These are phyloP conservation scores for Heliconius nattereri DNA, from an alignment of 1,140 invertebrate genomes.

Conservation along the genomic window DNA sequence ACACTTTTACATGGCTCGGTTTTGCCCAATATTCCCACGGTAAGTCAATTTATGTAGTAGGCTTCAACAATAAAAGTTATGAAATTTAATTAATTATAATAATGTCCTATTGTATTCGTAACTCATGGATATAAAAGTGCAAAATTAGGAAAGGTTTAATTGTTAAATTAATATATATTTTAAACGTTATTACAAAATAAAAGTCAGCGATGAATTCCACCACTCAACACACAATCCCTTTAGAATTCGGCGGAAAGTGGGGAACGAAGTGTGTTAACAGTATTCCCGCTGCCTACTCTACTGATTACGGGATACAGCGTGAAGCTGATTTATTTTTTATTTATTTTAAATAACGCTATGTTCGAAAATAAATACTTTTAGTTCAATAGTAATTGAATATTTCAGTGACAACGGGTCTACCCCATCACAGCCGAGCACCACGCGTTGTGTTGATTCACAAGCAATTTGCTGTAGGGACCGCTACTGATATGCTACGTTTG, in stretches of 20 bases:
- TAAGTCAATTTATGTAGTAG: conserved; percentile 29
- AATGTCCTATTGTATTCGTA: background rate
- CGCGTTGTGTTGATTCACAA: conserved; percentile 64
- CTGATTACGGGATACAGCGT: too few relatives aligned
- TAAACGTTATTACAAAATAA: background rate
- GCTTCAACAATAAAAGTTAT: background rate
- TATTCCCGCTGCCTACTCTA: too few relatives aligned
- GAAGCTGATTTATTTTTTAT: too few relatives aligned
- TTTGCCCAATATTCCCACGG: conserved; percentile 67
- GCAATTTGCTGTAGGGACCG: conserved; percentile 61
- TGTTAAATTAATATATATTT: background rate
- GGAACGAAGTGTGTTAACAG: too few relatives aligned
- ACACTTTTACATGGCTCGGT: conserved; percentile 66
- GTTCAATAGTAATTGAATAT: conserved; percentile 21
- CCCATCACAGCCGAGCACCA: conserved; percentile 64
- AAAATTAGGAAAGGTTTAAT: background rate
- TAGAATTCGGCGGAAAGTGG: too few relatives aligned
- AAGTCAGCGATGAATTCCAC: too few relatives aligned
- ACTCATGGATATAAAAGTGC: background rate
- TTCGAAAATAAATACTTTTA: background rate
- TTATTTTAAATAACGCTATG: too few relatives aligned
- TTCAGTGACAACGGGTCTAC: conserved; percentile 63
- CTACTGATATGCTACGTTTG: conserved; percentile 56
- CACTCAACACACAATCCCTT: too few relatives aligned
- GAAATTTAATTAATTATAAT: background rate